Evolutionary conservation across 2,797 vertebrate species (phyloP), one percentile per base, ranked within the genome.

Genomic region (Sebastolobus alascanus): DNA sequence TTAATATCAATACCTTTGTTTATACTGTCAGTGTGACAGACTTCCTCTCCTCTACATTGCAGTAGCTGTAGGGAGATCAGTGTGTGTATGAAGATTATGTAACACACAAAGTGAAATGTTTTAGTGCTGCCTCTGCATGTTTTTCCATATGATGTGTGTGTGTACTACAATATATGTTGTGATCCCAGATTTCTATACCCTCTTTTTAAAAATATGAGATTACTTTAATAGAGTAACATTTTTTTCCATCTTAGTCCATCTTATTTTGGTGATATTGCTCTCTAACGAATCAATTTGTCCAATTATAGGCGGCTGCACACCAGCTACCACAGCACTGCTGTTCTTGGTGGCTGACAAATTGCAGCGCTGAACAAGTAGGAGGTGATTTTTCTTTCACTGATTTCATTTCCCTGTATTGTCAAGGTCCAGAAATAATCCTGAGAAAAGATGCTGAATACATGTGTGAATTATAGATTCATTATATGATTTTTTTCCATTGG

Each of bases 21-120:
- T 56, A 20, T 59, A 27, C 65, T 33, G 54, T 58, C 31, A 70
- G 37, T 54, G 68, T 69, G 25, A 76, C n/a, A 38, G 25, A 31
- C 18, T 60, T 59, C 65, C 37, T 69, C 2, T 73, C 63, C 29
- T 31, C 52, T 37, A 20, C 60, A 11, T 16, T 67, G 75, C 54
- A 58, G 43, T 35, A 25, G 25, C 29, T 27, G 38, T 35, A 12
- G 31, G 31, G n/a, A 59, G 37, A 67, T 50, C 33, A 58, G 1
- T 27, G 60, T 54, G 46, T 58, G 8, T 68, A 14, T 55, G 54
- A 27, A 2, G 60, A 69, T 88, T 78, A 79, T 55, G 11, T 68
- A 84, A 84, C 68, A 50, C 14, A 67, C 3, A 46, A 22, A 35
- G 61, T 64, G 66, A 65, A 79, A 75, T 40, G 27, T 66, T 74